Base-by-base conservation (phyloP, 2,888 invertebrate species). In the Caenorhabditis auriculariae region DNA sequence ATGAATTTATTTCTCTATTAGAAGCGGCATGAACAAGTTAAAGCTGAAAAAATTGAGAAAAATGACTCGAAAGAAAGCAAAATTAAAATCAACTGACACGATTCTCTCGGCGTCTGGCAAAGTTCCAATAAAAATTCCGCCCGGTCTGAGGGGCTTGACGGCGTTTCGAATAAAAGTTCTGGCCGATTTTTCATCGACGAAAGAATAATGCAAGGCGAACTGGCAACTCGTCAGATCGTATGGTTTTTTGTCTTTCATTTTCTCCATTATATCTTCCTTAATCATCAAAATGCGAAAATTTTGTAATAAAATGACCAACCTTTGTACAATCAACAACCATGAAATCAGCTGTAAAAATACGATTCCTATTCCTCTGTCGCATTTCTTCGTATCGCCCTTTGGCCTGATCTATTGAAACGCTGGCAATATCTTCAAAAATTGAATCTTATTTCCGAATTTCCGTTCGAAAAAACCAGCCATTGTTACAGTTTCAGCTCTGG, bases 61-160 rank as follows among this genome's bases (percentile, higher is more conserved):
- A 32, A 32, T 32, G n/a, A 32, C 39, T 12, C 9, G 43, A 42
- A 56, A 29, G 37, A 29, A 23, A 23, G 15, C 17, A 4, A 7
- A 7, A 49, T n/a, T 3, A 43, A 49, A 49, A 38, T 41, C n/a
- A 49, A 55, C 72, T 60, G 32, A 89, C 85, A 96, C 88, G 69
- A 99, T 89, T 82, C 93, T 91, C 84, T 90, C 87, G 0, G 94
- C 90, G 86, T 99, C 89, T 7, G 96, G 93, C 61, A 94, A 90
- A 9, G 95, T 96, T 17, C 95, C 96, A 82, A 99, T 90, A 80
- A 99, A 98, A 82, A 88, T 93, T 2, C 98, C 96, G 56, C 91
- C 95, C 0, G 90, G 88, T 72, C 87, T 87, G 21, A 99, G 85
- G 82, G 90, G 90, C 82, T 93, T 93, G 6, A 92, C 88, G 7